phyloP scores from a whole-genome alignment of 2,113 vertebrate species.

The Cyprinodon tularosa region DNA sequence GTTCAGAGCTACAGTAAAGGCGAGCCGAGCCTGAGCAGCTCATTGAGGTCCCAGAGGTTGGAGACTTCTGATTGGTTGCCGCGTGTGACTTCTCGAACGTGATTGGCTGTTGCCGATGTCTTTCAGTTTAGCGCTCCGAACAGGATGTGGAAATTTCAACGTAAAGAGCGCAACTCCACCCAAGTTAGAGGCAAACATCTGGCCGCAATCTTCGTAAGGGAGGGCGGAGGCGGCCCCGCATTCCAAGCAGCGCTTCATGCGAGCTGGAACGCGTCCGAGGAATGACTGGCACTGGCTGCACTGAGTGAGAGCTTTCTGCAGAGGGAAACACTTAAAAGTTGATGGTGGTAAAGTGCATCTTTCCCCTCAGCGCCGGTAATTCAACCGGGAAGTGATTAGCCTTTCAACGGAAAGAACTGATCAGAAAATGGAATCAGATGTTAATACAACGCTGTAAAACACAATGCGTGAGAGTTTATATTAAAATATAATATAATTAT shows the following conservation, averaged over 20 bases:
- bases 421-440: background rate
- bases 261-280: constrained; percentile 72
- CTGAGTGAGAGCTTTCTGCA: constrained; percentile 5
- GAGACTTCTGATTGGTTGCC: constrained; percentile 77
- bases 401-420: background rate
- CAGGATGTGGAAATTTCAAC: constrained; percentile 65
- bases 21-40: constrained; percentile 18
- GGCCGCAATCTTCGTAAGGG: constrained; percentile 62
- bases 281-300: constrained; percentile 53
- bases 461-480: no score
- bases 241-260: constrained; percentile 64
- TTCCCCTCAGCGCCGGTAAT: background rate
- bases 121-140: background rate
- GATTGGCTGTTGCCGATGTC: constrained; percentile 66
- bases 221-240: constrained; percentile 57
- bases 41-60: constrained; percentile 40
- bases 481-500: no score
- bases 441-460: no score
- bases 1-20: constrained; percentile 51
- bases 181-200: constrained; percentile 72
- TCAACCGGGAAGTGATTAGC: background rate
- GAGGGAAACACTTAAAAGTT: constrained; percentile 26
- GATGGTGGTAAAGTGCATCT: background rate
- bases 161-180: constrained; percentile 77
- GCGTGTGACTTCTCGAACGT: background rate